These are phyloP conservation scores for Carcharodon carcharias DNA, from an alignment of 2,797 vertebrate species.

Conservation along the genomic window DNA sequence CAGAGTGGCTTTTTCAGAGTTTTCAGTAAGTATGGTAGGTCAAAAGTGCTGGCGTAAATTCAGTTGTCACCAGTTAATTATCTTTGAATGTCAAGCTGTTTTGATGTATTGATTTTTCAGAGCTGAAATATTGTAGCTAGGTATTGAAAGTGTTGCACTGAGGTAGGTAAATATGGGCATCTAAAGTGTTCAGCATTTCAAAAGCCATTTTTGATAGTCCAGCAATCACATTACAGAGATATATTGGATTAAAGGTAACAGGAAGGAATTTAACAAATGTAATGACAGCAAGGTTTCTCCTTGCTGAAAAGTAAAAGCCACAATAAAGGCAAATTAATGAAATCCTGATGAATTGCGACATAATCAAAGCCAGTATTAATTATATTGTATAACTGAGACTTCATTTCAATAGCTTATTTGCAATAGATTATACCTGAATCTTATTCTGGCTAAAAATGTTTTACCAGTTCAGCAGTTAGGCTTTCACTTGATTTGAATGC, in stretches of 20 bases:
- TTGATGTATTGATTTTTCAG: slow-evolving; percentile 34
- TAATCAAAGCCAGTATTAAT: neutral
- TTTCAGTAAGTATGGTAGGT: neutral
- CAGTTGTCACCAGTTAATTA: slow-evolving; percentile 37
- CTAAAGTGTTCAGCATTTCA: slow-evolving; percentile 7
- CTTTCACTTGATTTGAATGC: neutral
- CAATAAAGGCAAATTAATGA: neutral
- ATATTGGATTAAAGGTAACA: slow-evolving; percentile 6
- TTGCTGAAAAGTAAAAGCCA: neutral
- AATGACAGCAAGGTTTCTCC: neutral
- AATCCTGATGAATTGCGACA: neutral
- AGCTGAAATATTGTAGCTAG: neutral
- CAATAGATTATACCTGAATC: neutral
- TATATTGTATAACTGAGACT: neutral
- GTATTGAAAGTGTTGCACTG: slow-evolving; percentile 8
- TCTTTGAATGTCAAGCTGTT: slow-evolving; percentile 16
- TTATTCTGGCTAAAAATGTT: neutral
- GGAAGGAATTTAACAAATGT: neutral
- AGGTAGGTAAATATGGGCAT: slow-evolving; percentile 1
- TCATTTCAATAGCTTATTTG: too few species aligned
- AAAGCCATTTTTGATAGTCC: slow-evolving; percentile 12
- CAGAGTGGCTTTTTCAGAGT: neutral
- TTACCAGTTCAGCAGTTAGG: neutral
- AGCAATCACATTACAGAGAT: neutral
- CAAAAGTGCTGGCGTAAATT: neutral